These are phyloP conservation scores for Chloroceryle inda DNA, from an alignment of 2,797 vertebrate genomes.

Conservation along the genomic window DNA sequence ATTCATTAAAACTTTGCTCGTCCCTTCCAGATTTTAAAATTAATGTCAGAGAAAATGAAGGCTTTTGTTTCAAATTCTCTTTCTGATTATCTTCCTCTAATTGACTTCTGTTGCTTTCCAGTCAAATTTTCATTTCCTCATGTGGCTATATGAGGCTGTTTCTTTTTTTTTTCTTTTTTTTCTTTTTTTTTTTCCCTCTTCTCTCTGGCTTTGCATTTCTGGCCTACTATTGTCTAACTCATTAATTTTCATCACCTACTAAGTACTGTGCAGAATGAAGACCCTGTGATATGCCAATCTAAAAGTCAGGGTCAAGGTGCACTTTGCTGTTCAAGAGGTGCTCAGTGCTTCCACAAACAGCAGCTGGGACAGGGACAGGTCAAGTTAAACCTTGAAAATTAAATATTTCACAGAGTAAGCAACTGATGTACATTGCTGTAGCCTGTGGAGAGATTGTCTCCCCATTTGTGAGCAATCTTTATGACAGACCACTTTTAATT, in stretches of 20 bases:
- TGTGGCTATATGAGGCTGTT: neutral
- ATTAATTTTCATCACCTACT: neutral
- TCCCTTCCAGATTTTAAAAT: constrained; percentile 50
- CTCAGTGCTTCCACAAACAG: neutral
- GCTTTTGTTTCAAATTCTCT: constrained; percentile 44
- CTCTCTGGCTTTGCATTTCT: neutral
- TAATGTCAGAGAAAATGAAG: constrained; percentile 48
- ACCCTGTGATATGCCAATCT: neutral
- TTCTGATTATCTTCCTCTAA: constrained; percentile 66
- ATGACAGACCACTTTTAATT: neutral
- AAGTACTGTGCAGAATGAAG: neutral
- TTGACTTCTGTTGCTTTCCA: constrained; percentile 59
- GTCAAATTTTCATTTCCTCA: constrained; percentile 58
- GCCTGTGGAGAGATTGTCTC: neutral
- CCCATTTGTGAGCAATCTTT: neutral
- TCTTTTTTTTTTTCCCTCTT: neutral
- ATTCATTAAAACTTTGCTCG: constrained; percentile 47
- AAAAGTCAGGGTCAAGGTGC: neutral
- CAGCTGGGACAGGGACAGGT: neutral
- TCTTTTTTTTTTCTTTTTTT: constrained; percentile 19
- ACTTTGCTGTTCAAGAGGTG: neutral
- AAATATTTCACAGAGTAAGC: neutral
- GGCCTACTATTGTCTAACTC: neutral
- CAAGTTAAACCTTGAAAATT: neutral
- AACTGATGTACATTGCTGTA: neutral